A percentile compares a stretch with the other conserved stretches of the same genome.
phyloP scores from a whole-genome alignment of 1,140 invertebrate species.

The Meteorus sp. region DNA sequence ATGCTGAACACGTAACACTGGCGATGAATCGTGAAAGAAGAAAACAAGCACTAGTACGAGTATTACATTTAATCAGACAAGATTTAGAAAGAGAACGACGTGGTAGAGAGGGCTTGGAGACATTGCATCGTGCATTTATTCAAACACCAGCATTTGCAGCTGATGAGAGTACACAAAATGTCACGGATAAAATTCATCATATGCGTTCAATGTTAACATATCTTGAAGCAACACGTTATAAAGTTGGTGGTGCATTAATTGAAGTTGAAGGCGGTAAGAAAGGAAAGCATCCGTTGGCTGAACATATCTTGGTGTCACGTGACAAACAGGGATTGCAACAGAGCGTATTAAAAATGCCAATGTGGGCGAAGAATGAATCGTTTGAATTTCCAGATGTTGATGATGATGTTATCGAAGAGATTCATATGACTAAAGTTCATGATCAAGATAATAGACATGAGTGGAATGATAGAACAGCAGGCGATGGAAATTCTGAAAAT shows the following conservation, averaged over 20 bases:
- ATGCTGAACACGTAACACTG: constrained; percentile 90
- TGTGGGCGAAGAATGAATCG: constrained; percentile 71
- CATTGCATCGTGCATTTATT: constrained; percentile 86
- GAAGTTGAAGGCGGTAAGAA: constrained; percentile 78
- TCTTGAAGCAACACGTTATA: constrained; percentile 85
- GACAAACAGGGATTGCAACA: constrained; percentile 89
- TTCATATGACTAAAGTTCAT: constrained; percentile 48
- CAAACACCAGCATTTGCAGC: constrained; percentile 86
- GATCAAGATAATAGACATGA: constrained; percentile 56
- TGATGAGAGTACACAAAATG: constrained; percentile 89
- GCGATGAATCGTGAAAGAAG: constrained; percentile 90
- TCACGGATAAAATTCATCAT: constrained; percentile 88
- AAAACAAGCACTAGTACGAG: constrained; percentile 78
- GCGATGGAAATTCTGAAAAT: constrained; percentile 74
- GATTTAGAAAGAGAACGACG: constrained; percentile 84
- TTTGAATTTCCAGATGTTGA: constrained; percentile 65
- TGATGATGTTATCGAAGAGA: constrained; percentile 39
- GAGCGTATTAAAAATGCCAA: constrained; percentile 82
- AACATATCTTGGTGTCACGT: constrained; percentile 83
- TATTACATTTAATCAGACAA: constrained; percentile 79
- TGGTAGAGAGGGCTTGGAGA: constrained; percentile 84
- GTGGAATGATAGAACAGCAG: constrained; percentile 76
- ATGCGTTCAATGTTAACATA: constrained; percentile 91
- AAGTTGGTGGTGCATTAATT: constrained; percentile 78
- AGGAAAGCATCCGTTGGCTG: constrained; percentile 77